Percentiles rank a stretch among this genome's conserved stretches.
Evolutionary conservation across 2,888 invertebrate species (phyloP).

Genomic region (Osedax fenrisi): DNA sequence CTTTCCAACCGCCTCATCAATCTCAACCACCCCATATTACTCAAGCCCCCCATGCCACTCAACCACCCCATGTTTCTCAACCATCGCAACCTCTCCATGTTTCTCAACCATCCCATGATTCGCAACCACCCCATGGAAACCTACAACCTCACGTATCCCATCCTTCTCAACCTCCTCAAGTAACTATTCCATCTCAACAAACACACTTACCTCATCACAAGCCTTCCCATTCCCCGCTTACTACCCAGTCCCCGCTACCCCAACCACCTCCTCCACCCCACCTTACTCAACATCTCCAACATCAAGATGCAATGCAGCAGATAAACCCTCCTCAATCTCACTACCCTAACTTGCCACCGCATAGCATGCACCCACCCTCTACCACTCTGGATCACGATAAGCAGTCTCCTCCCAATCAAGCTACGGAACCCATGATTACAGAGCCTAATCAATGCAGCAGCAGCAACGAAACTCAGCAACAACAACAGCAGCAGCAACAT

Average conservation of each 20-base stretch:
- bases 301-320: background rate
- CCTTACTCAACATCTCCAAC: background rate
- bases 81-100: no score
- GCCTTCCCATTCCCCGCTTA: no score
- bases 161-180: no score
- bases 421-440: background rate
- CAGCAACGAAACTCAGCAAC: background rate
- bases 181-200: no score
- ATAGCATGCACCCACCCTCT: background rate
- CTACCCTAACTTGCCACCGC: background rate
- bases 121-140: no score
- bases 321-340: background rate
- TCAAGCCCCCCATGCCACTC: no score
- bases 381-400: background rate
- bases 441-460: background rate
- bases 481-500: background rate
- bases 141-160: no score
- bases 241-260: no score
- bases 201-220: no score
- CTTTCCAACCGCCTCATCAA: background rate
- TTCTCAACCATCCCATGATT: no score
- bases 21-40: background rate
- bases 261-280: no score
- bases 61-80: no score
- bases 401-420: background rate